Percentiles rank a stretch among this genome's conserved stretches.
These are phyloP conservation scores for Pseudomyrmex concolor DNA, from an alignment of 1,140 invertebrate genomes.

Conservation along the genomic window DNA sequence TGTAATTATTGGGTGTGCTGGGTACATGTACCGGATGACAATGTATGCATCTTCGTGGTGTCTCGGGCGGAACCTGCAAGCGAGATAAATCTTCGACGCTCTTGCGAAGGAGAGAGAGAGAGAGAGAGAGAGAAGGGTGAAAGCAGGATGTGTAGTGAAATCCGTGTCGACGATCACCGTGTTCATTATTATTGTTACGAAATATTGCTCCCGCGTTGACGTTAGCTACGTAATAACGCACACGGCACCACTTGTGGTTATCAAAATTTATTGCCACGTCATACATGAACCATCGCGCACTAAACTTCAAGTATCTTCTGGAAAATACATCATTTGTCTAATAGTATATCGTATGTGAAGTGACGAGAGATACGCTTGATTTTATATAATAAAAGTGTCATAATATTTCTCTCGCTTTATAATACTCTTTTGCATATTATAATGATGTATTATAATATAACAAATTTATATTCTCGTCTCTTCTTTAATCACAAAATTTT, in stretches of 20 bases:
- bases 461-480: no score
- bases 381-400: neutral
- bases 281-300: neutral
- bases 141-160: neutral
- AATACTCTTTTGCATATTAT: no score
- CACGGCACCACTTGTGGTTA: neutral
- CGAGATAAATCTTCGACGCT: slow-evolving; percentile 54
- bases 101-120: neutral
- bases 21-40: slow-evolving; percentile 80
- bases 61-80: slow-evolving; percentile 77
- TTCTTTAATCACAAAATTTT: no score
- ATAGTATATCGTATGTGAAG: no score
- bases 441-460: no score
- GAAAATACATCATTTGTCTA: neutral
- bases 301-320: neutral
- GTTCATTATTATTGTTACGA: slow-evolving; percentile 45
- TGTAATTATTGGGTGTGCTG: slow-evolving; percentile 79
- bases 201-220: slow-evolving; percentile 14
- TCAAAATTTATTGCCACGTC: neutral
- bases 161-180: slow-evolving; percentile 31
- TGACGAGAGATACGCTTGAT: no score
- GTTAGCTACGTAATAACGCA: slow-evolving; percentile 4
- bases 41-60: slow-evolving; percentile 81
- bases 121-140: neutral
- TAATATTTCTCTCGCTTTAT: no score